Evolutionary conservation across 2,113 vertebrate genomes (phyloP).

Genomic region (Leucosticte australis): DNA sequence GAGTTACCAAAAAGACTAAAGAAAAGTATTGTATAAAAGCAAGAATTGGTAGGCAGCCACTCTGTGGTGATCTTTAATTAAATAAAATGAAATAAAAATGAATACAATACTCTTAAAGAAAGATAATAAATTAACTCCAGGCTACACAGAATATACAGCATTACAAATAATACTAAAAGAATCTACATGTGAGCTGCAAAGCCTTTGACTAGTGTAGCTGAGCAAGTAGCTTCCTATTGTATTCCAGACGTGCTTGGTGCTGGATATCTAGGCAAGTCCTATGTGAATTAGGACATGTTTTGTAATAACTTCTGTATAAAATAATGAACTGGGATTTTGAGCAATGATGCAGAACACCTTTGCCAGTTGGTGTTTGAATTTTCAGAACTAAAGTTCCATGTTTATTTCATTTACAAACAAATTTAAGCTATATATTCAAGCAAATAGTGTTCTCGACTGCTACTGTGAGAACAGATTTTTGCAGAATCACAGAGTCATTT

Average conservation of each 20-base stretch:
- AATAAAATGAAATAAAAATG: not conserved
- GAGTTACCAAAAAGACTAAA: not conserved
- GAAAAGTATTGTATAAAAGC: not conserved
- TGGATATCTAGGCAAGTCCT: not conserved
- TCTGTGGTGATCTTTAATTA: not conserved
- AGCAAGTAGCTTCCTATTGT: not conserved
- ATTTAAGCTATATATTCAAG: not conserved
- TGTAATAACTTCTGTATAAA: not conserved
- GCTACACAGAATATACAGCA: not conserved
- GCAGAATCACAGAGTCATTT: not conserved
- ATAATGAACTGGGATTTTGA: not conserved
- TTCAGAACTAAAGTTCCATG: fast-evolving
- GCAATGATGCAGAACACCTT: not conserved
- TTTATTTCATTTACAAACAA: not conserved
- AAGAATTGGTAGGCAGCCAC: not conserved
- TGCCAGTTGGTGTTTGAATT: not conserved
- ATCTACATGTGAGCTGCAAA: not conserved
- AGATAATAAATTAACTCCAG: not conserved
- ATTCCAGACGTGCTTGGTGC: not conserved
- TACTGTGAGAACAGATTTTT: not conserved
- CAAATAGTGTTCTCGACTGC: not conserved
- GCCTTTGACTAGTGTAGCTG: not conserved
- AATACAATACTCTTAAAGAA: not conserved
- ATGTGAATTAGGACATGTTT: not conserved
- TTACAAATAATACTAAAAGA: not conserved